These are phyloP conservation scores for Rhagologus leucostigma DNA, from an alignment of 2,113 vertebrate species.

Conservation along the genomic window DNA sequence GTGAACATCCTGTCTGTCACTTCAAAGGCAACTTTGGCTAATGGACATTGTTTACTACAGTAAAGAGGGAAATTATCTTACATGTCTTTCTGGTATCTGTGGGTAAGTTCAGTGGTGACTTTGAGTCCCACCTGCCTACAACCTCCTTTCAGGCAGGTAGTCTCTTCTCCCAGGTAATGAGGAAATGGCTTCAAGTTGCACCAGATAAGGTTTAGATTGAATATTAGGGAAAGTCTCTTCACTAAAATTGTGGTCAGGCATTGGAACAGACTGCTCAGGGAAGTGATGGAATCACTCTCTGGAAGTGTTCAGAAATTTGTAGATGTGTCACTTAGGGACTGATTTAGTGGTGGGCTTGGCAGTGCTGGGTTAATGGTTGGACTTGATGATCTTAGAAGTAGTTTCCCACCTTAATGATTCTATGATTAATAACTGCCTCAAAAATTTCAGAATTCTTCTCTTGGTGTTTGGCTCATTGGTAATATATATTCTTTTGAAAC, in stretches of 20 bases:
- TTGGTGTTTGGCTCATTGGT: neutral
- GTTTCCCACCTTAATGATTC: neutral
- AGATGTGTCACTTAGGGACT: neutral
- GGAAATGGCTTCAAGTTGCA: neutral
- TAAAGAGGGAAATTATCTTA: neutral
- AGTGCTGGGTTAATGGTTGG: neutral
- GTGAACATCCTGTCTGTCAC: neutral
- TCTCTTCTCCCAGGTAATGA: neutral
- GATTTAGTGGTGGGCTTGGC: neutral
- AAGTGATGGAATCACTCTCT: neutral
- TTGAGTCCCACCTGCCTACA: too few species aligned
- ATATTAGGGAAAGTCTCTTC: neutral
- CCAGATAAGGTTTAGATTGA: neutral
- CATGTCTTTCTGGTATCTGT: neutral
- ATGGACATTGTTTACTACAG: neutral
- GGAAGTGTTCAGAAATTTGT: neutral
- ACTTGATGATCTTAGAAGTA: neutral
- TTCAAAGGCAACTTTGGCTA: neutral
- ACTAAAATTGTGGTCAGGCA: neutral
- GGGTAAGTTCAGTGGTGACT: neutral
- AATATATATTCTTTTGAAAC: neutral
- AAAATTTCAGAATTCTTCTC: neutral
- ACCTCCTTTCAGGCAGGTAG: too few species aligned
- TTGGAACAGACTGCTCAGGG: neutral
- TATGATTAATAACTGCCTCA: neutral